Base-by-base conservation (phyloP, 2,113 vertebrate species). In the Cathartes aura region DNA sequence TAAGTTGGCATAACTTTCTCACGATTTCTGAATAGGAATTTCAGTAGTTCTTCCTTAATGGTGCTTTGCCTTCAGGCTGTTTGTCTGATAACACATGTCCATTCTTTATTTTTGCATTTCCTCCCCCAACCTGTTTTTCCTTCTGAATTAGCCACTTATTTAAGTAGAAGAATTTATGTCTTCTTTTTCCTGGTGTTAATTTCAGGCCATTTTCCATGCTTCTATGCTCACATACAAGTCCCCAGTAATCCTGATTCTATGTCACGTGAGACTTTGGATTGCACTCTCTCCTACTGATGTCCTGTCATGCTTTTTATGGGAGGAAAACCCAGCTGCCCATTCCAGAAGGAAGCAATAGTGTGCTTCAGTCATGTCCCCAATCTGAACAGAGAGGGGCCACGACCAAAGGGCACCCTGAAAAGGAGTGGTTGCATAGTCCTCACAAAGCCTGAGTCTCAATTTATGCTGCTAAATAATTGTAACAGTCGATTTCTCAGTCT, bases 261-360 rank as follows among this genome's bases (percentile, higher is more conserved):
- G 21, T 22, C 6, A 32, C 2, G 1, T 26, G 38, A 79, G 22
- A 55, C 15, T 70, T 56, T 1, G 3, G 17, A 14, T 29, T 85
- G 17, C 5, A 42, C 3, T 36, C 3, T 42, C 34, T 75, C 14
- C 27, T 71, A 7, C 13, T 0, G 0, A 38, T 74, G 19, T 70
- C 74, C 38, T 66, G 12, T 26, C 52, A 38, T 9, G 29, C 7
- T 42, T 74, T 42, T 59, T 42, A 63, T 34, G 8, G 22, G 45
- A 87, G 42, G 3, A 74, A 78, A 76, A 58, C 24, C 12, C 53
- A 64, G 9, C 36, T 84, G 27, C 14, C 23, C 9, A 17, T n/a
- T 83, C 53, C 29, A 87, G 36, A 87, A 78, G 5, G 26, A 92
- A 76, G 36, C 4, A 68, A 72, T 3, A 45, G 3, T 22, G 12